Evolutionary conservation across 2,797 vertebrate genomes (phyloP).

Genomic region (Hydrolagus colliei): DNA sequence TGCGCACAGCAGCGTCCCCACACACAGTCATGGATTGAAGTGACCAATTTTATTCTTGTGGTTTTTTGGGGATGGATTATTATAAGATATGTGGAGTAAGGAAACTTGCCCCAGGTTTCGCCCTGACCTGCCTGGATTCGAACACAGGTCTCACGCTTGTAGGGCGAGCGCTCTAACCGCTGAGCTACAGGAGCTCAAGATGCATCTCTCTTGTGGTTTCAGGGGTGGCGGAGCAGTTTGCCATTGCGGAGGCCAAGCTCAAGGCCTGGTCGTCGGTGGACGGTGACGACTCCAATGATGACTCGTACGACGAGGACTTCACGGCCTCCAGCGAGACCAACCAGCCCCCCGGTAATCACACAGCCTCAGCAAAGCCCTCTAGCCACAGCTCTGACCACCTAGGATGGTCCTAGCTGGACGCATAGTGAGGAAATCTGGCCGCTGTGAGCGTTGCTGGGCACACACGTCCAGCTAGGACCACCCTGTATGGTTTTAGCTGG

Average conservation of each 20-base stretch:
- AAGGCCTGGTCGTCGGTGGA: conserved; percentile 94
- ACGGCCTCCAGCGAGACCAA: conserved; percentile 64
- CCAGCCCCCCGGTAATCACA: conserved; percentile 52
- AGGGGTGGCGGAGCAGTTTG: conserved; percentile 94
- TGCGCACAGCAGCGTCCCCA: too few relatives aligned
- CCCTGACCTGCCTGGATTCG: too few relatives aligned
- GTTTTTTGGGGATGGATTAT: too few relatives aligned
- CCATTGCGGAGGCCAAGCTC: conserved; percentile 91
- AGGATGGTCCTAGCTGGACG: not conserved
- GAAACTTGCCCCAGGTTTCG: too few relatives aligned
- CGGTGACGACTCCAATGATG: conserved; percentile 86
- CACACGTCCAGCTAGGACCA: not conserved
- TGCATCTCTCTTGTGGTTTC: conserved; percentile 17
- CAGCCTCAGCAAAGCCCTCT: not conserved
- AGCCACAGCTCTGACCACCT: not conserved
- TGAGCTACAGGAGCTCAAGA: not conserved
- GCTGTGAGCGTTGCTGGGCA: not conserved
- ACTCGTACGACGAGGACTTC: conserved; percentile 91
- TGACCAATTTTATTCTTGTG: too few relatives aligned
- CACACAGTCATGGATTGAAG: too few relatives aligned
- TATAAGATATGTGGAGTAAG: too few relatives aligned
- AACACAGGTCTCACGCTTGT: not conserved
- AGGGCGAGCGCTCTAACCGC: too few relatives aligned
- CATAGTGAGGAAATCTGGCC: too few relatives aligned
- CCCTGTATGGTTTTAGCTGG: too few relatives aligned